Conservation (phyloP, 2,888 invertebrate species). For the Hypolimnas misippus region DNA sequence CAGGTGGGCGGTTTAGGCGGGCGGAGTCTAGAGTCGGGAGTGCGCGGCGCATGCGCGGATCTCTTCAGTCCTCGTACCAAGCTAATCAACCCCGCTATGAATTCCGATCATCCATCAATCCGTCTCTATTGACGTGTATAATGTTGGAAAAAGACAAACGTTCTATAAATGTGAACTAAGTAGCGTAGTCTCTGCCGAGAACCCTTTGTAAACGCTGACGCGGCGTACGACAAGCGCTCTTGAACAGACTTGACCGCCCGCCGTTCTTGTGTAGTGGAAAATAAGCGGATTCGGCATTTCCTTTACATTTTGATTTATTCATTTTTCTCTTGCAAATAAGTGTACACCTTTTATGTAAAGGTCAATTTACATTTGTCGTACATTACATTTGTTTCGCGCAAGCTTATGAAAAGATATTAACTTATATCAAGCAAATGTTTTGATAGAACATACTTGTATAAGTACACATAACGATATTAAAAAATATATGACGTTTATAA, state of each 20-base stretch:
- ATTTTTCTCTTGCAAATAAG: conserved; percentile 15
- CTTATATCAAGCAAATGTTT: too few relatives aligned
- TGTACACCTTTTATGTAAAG: not conserved
- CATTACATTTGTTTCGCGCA: not conserved
- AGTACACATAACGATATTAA: not conserved
- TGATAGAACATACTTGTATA: too few relatives aligned
- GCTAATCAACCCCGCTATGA: conserved; percentile 49
- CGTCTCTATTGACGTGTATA: conserved; percentile 65
- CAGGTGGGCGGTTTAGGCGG: conserved; percentile 78
- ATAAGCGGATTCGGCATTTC: conserved; percentile 64
- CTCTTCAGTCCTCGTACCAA: conserved; percentile 50
- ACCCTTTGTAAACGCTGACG: conserved; percentile 70
- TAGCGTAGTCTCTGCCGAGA: conserved; percentile 58
- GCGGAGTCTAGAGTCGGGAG: conserved; percentile 74
- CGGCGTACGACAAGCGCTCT: conserved; percentile 61
- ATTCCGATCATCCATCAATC: conserved; percentile 57
- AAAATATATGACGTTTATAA: conserved; percentile 3
- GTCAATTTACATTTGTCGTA: not conserved
- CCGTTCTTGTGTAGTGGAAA: conserved; percentile 56
- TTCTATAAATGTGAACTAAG: conserved; percentile 54
- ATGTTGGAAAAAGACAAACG: conserved; percentile 68
- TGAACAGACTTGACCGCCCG: conserved; percentile 75
- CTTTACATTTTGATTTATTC: conserved; percentile 26
- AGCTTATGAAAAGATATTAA: too few relatives aligned
- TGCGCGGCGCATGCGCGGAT: conserved; percentile 72